These are phyloP conservation scores for Campoplex nolae DNA, from an alignment of 2,888 invertebrate genomes.

Conservation along the genomic window DNA sequence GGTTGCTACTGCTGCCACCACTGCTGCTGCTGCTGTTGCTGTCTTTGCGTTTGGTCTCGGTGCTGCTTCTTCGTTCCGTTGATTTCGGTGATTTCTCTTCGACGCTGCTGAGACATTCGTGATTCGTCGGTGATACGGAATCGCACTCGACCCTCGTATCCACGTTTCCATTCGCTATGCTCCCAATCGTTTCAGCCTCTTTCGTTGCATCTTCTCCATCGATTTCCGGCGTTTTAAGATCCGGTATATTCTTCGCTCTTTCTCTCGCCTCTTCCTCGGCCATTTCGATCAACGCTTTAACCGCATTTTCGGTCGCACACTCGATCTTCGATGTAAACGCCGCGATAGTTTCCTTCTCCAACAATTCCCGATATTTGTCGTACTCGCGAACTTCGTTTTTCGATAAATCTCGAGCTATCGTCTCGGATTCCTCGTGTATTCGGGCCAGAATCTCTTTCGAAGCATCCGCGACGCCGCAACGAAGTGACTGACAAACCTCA, in stretches of 20 bases:
- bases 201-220: conserved; percentile 46
- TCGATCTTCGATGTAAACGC: conserved; percentile 81
- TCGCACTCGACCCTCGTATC: conserved; percentile 12
- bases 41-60: conserved; percentile 42
- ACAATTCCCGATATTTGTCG: conserved; percentile 76
- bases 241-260: conserved; percentile 69
- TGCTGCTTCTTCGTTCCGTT: conserved; percentile 20
- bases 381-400: conserved; percentile 36
- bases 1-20: conserved; percentile 60
- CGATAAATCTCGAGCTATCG: conserved; percentile 75
- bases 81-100: conserved; percentile 75
- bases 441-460: conserved; percentile 80
- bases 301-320: conserved; percentile 82
- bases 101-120: conserved; percentile 68
- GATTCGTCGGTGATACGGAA: conserved; percentile 50
- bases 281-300: conserved; percentile 83
- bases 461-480: conserved; percentile 80
- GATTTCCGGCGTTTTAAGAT: conserved; percentile 2
- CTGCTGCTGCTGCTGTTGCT: conserved; percentile 30
- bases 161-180: conserved; percentile 13
- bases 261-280: conserved; percentile 83
- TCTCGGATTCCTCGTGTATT: conserved; percentile 80
- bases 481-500: conserved; percentile 82
- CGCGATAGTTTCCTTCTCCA: conserved; percentile 78
- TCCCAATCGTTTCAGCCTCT: conserved; percentile 27